Base-by-base conservation (phyloP, 1,140 invertebrate genomes). In the Contarinia nasturtii region DNA sequence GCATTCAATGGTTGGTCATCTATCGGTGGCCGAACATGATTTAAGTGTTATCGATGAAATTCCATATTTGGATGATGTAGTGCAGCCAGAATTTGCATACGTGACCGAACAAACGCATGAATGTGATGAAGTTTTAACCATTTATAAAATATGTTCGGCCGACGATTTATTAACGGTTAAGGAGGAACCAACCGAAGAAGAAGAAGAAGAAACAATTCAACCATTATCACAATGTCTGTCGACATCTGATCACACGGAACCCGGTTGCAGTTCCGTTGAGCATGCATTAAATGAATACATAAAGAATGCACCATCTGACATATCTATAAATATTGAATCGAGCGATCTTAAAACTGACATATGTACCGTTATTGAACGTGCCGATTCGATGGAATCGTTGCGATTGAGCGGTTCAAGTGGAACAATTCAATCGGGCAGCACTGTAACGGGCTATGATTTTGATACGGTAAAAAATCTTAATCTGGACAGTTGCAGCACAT, bases 361-460 rank as follows among this genome's bases (percentile, higher is more conserved):
- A 5, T 17, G 22, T 18, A 18, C 36, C 15, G 40, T 17, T 21
- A 40, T 49, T 7, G 18, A n/a, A 14, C 48, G 48, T 15, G n/a
- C 48, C n/a, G 33, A 49, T 14, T 49, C 48, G 19, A 17, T 45
- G 11, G 48, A 49, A 21, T 33, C 45, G 15, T 20, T 49, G n/a
- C 45, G 48, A 22, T 20, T 49, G n/a, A 49, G 48, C 22, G 45
- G 44, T 49, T 49, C 48, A 12, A 49, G 48, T 34, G 48, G 43
- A 37, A 49, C 48, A 41, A 22, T 49, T 5, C 44, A 33, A 7
- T 38, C 48, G 10, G 21, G 38, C 14, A 49, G 48, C 19, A 49
- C 44, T 21, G 45, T 47, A 15, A 47, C 48, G 3, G 48, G 45
- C 36, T 49, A 49, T 22, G 48, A 43, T 19, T 49, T 46, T 33